Evolutionary conservation across 2,888 invertebrate genomes (phyloP).

Genomic region (Tenthredo distinguenda): DNA sequence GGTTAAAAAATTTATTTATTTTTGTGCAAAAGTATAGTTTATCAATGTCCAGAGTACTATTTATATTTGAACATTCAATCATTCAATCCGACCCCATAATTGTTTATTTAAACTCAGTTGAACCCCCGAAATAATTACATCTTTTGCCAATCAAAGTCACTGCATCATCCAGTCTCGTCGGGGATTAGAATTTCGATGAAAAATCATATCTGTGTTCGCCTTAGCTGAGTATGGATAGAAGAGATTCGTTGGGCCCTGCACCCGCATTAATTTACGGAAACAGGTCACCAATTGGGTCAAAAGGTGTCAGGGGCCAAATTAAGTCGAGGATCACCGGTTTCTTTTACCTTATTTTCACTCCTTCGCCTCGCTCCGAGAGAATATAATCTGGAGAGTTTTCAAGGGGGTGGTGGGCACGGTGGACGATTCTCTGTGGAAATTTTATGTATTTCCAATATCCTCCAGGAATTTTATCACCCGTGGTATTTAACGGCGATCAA

Average conservation of each 20-base stretch:
- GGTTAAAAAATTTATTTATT: background rate
- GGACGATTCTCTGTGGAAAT: background rate
- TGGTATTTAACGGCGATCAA: conserved; percentile 1
- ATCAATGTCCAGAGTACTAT: too few relatives aligned
- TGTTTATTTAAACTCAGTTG: background rate
- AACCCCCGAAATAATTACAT: background rate
- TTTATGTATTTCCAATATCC: conserved; percentile 42
- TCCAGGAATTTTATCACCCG: conserved; percentile 24
- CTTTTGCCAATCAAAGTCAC: background rate
- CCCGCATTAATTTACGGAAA: background rate
- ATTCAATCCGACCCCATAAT: background rate
- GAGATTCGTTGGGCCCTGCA: background rate
- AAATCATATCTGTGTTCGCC: background rate
- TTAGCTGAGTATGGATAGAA: background rate
- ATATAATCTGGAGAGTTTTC: background rate
- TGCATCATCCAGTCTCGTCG: background rate
- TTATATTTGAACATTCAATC: too few relatives aligned
- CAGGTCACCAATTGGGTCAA: conserved; percentile 19
- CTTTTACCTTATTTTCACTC: background rate
- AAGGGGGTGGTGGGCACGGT: background rate
- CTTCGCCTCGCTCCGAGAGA: background rate
- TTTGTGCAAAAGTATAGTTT: too few relatives aligned
- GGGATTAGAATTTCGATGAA: background rate
- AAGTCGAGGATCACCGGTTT: background rate
- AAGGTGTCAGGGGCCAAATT: conserved; percentile 11